Base-by-base conservation (phyloP, 2,113 vertebrate species). In the Pteruthius melanotis region DNA sequence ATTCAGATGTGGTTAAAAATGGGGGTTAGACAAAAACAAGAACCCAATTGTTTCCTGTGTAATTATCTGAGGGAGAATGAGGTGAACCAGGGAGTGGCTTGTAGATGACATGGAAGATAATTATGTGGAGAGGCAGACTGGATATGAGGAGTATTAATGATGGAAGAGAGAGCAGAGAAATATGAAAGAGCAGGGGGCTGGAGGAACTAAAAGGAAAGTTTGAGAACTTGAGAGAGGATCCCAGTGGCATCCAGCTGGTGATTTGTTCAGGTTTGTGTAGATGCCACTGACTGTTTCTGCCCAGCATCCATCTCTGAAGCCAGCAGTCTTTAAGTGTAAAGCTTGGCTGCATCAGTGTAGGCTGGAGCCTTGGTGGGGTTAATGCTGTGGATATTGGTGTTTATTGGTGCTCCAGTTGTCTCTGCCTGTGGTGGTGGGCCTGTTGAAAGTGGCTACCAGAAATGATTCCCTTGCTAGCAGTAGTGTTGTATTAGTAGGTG, bases 401-500 rank as follows among this genome's bases (percentile, higher is more conserved):
- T 44, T 22, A 6, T 10, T 72, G 33, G 11, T 71, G 39, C 40
- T 57, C 16, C 57, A n/a, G 0, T 54, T 83, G 8, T 52, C 1
- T 42, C 20, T 56, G 27, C 47, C 7, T 0, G 0, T 30, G 61
- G 11, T 13, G 14, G 27, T 10, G 8, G 57, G 13, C 47, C 16
- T 1, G 1, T 17, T 75, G 15, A 18, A 66, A 52, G 10, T n/a
- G 17, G 23, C 12, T 69, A 7, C 47, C 17, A 27, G 79, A 57
- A 86, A 23, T 10, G 0, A 70, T 14, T 39, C 21, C 37, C 42
- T 80, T 64, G 53, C 27, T 30, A 47, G 50, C 31, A 49, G 15
- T 45, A 10, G 28, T 13, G 14, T 44, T 14, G 12, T 53, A 3
- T 61, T 0, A 5, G 15, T 28, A 45, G 42, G n/a, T 52, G 11